Base-by-base conservation (phyloP, 2,888 invertebrate species). In the Lamellibrachia columna region DNA sequence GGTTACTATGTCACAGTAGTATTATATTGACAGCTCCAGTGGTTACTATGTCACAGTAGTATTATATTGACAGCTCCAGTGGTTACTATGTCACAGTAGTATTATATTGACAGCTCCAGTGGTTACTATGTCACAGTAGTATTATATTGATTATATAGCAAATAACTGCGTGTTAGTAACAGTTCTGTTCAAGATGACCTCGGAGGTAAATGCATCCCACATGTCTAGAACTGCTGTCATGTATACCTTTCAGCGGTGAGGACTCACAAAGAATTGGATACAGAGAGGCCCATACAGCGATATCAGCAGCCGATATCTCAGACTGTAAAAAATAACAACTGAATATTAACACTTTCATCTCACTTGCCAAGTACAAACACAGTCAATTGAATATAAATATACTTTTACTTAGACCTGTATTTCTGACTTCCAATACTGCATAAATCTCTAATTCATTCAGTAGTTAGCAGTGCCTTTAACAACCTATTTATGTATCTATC, bases 201-300 rank as follows among this genome's bases (percentile, higher is more conserved):
- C 1, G 22, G n/a, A 55, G 55, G 22, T 22, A 75, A 52, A 40
- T 92, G 3, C 90, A 52, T 7, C 90, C 90, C 7, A 93, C 9
- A 15, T 91, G 92, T 93, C 52, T n/a, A 92, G 9, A 60, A 75
- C 22, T 75, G 75, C n/a, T 75, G 75, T 22, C 22, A 75, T 22
- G 91, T 90, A 92, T 93, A 95, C 95, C 95, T 94, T 94, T 94
- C n/a, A 94, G 53, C 3, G 93, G 93, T 92, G 94, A 93, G 93
- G 94, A 94, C 7, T 94, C 94, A 58, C 92, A 91, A 22, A 95
- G 93, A 7, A 95, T 92, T 52, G 95, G 95, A 94, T 94, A 95
- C 6, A 96, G 91, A 0, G 95, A 94, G 8, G 94, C 94, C 95
- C 95, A 96, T 9, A 96, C 93, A 28, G 94, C 94, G 52, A 96